Base-by-base conservation (phyloP, 1,140 invertebrate species). In the Bombus confusus region DNA sequence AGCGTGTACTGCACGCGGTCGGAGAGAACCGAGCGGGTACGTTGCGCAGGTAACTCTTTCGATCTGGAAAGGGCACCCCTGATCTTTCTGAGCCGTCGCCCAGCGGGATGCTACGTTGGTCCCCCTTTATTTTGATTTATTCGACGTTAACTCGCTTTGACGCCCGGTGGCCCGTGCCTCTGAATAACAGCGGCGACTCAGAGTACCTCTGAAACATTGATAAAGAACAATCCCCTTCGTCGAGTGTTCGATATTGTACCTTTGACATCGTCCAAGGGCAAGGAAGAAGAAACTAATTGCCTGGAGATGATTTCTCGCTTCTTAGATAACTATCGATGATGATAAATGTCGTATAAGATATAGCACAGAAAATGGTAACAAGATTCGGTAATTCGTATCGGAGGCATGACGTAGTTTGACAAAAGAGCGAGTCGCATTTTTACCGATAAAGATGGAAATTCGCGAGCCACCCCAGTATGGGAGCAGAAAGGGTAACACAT, bases 381-480 rank as follows among this genome's bases (percentile, higher is more conserved):
- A 59, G 9, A 10, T 47, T 80, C 22, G 41, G 73, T 80, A 82
- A 82, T 74, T 62, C 25, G 39, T 28, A 22, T 31, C n/a, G 22
- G 6, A 9, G 28, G 64, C 59, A 62, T 47, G 83, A 84, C 52
- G 64, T 43, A 28, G 41, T 13, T 13, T 2, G 12, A 69, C 74
- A 87, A 91, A 87, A 78, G 83, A 81, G 52, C 85, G 57, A 80
- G 75, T 81, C 57, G 72, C 71, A 88, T 86, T 93, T 94, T 93
- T 90, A 41, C 71, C 92, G 93, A 94, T 94, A 94, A 94, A 94
- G 92, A 94, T 94, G 92, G 93, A 93, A 94, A 94, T 94, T 92
- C 77, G 86, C 72, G 47, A 69, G 78, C 75, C 83, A 91, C 90
- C 91, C 88, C 86, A 22, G 6, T 80, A 57, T 73, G 89, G 81